Evolutionary conservation across 2,113 vertebrate genomes (phyloP).

Genomic region (Periophthalmodon schlosseri): DNA sequence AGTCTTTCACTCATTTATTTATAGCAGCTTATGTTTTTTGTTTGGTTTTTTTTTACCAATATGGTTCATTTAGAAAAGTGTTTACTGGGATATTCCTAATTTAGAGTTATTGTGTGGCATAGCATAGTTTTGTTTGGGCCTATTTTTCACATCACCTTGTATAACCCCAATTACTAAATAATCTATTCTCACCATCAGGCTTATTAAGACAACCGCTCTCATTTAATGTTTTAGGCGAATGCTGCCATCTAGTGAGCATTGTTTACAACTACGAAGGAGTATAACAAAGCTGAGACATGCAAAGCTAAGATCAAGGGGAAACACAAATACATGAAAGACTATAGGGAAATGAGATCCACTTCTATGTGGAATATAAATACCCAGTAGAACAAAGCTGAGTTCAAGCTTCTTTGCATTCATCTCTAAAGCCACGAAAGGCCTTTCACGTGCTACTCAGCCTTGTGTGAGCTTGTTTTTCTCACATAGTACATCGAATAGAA

Average conservation of each 20-base stretch:
- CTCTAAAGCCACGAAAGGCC: conserved; percentile 16
- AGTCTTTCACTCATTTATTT: too few relatives aligned
- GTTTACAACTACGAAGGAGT: conserved; percentile 3
- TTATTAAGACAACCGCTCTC: neutral
- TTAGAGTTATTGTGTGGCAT: too few relatives aligned
- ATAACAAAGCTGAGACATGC: neutral
- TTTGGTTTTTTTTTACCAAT: too few relatives aligned
- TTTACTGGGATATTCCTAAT: too few relatives aligned
- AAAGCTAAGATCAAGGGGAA: neutral
- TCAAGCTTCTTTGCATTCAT: conserved; percentile 33
- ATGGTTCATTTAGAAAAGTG: too few relatives aligned
- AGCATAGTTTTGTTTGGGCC: too few relatives aligned
- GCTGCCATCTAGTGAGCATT: conserved; percentile 48
- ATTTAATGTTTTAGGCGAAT: conserved; percentile 18
- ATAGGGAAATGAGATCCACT: conserved; percentile 6
- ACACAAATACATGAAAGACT: neutral
- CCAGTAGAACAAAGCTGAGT: conserved; percentile 23
- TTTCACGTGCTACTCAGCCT: conserved; percentile 28
- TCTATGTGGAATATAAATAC: conserved; percentile 3
- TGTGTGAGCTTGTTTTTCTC: conserved; percentile 25
- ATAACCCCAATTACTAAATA: neutral
- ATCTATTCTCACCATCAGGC: neutral
- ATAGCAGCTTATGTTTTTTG: too few relatives aligned
- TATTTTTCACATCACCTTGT: neutral
- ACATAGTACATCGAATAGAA: neutral